Base-by-base conservation (phyloP, 2,113 vertebrate species). In the Phyllostomus hastatus region DNA sequence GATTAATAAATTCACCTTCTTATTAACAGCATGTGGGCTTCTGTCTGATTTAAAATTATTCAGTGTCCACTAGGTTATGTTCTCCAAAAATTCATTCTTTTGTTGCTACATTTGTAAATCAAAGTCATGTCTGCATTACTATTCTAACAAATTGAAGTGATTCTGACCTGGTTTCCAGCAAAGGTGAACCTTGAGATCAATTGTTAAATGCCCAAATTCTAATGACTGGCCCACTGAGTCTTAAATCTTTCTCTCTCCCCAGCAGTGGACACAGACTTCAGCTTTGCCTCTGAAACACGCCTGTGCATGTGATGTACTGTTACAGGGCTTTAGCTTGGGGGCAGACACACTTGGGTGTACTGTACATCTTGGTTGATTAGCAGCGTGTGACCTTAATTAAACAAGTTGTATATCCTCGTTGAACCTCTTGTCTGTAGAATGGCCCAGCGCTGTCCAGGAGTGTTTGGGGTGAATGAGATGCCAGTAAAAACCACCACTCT, bases 11-110 rank as follows among this genome's bases (percentile, higher is more conserved):
- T 82, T 72, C 35, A 83, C 70, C 59, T 76, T 91, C 96, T 86
- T 64, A 43, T 87, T 80, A 81, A 73, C 31, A 87, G 31, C 75
- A 69, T 20, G 48, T 83, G 35, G n/a, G 46, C 59, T 93, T 84
- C 85, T 90, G 64, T 84, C 85, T 90, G 64, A 64, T 88, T 73
- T 81, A 64, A 92, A 87, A 90, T 90, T 92, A 72, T 66, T 48
- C 33, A 90, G 2, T 79, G 31, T n/a, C 9, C 6, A 41, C 46
- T 41, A 82, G 24, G 4, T 59, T 73, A 38, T 73, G 6, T 73
- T 79, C 22, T 88, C 17, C 7, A 69, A 73, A 73, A 94, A 61
- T 95, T 85, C 5, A 2, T 26, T 24, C 38, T 81, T 79, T 83
- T 79, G 43, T 86, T 64, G 31, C 20, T 28, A 76, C 46, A 10